phyloP scores from a whole-genome alignment of 2,113 vertebrate species.

The Lethenteron reissneri region DNA sequence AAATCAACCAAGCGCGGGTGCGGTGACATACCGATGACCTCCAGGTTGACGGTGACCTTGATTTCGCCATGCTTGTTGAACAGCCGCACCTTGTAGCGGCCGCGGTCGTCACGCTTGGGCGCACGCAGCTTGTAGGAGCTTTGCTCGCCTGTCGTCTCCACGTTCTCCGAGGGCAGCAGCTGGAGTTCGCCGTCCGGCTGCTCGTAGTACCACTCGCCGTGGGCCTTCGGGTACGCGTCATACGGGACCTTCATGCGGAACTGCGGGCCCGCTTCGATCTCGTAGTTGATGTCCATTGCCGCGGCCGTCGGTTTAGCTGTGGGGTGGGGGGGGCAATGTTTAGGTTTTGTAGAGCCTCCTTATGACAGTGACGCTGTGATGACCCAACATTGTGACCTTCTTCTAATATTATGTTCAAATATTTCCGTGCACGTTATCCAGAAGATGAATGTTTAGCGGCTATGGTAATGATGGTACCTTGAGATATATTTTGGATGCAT shows the following conservation, averaged over 20 bases:
- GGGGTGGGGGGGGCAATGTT: not conserved
- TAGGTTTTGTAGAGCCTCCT: not conserved
- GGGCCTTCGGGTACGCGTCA: constrained; percentile 73
- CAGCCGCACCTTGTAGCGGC: constrained; percentile 57
- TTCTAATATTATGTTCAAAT: no score
- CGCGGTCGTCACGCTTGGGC: constrained; percentile 55
- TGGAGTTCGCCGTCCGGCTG: constrained; percentile 15
- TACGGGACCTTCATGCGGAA: constrained; percentile 70
- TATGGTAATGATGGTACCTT: not conserved
- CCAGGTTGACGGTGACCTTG: constrained; percentile 62
- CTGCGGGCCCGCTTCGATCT: constrained; percentile 70
- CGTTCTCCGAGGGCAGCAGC: constrained; percentile 46
- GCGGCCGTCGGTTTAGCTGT: constrained; percentile 72
- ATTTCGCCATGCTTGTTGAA: constrained; percentile 79
- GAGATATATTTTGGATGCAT: no score
- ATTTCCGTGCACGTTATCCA: no score
- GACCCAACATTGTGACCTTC: not conserved
- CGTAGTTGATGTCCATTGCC: constrained; percentile 68
- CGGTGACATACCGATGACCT: constrained; percentile 58
- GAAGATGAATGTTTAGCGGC: not conserved
- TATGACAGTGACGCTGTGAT: not conserved
- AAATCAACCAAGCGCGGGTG: not conserved
- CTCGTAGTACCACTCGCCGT: constrained; percentile 62
- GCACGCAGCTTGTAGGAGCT: constrained; percentile 57
- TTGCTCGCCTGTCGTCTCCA: constrained; percentile 51